Conservation (phyloP, 2,888 invertebrate genomes). For the Drosophila buzzatii region DNA sequence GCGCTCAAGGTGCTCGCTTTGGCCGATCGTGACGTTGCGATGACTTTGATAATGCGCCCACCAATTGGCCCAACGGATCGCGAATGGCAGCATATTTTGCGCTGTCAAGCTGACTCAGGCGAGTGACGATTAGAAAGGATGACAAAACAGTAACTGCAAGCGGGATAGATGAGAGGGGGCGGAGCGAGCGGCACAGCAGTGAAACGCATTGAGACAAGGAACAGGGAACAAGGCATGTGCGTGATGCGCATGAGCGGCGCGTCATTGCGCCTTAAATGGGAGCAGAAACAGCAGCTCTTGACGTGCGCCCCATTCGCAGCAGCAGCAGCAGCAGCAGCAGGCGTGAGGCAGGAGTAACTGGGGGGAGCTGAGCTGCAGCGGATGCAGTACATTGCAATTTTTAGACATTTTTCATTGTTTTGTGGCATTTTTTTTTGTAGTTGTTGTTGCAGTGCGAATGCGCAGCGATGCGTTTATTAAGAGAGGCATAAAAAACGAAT, state of each 20-base stretch:
- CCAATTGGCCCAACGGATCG: slow-evolving; percentile 54
- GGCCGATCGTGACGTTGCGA: slow-evolving; percentile 50
- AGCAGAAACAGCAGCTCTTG: slow-evolving; percentile 60
- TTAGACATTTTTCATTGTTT: slow-evolving; percentile 74
- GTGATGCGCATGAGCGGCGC: slow-evolving; percentile 79
- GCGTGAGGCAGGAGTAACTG: neutral
- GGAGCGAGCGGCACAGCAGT: neutral
- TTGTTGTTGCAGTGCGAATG: slow-evolving; percentile 49
- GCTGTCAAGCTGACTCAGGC: slow-evolving; percentile 36
- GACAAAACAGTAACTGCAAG: slow-evolving; percentile 43
- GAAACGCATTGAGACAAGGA: slow-evolving; percentile 17
- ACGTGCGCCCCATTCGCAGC: slow-evolving; percentile 42
- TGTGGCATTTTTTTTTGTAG: slow-evolving; percentile 37
- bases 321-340: slow-evolving; percentile 15
- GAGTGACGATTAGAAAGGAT: slow-evolving; percentile 68
- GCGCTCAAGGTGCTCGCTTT: slow-evolving; percentile 47
- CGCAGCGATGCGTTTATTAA: slow-evolving; percentile 77
- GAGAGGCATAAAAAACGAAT: slow-evolving; percentile 27
- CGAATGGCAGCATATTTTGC: slow-evolving; percentile 38
- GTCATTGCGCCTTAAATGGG: slow-evolving; percentile 80
- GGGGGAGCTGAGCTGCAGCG: slow-evolving; percentile 11
- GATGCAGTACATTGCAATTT: slow-evolving; percentile 61
- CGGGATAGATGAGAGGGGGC: neutral
- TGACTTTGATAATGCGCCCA: slow-evolving; percentile 68
- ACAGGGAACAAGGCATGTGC: slow-evolving; percentile 58